Conservation (phyloP, 2,888 invertebrate species). For the Zonitis immaculata region DNA sequence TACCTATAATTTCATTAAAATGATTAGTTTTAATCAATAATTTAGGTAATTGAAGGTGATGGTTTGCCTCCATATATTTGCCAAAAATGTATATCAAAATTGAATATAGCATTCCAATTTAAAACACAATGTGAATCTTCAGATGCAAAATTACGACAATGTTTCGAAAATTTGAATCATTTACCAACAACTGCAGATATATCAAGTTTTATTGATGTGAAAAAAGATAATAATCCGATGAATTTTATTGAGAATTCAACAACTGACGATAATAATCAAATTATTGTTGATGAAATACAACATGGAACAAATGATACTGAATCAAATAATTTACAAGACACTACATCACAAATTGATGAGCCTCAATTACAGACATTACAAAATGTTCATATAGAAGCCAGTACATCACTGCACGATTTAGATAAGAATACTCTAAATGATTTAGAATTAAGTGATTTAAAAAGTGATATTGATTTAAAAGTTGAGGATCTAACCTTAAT, state of each 20-base stretch:
- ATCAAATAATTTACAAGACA: constrained; percentile 11
- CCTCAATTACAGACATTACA: constrained; percentile 28
- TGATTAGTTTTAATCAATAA: constrained; percentile 32
- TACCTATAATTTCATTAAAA: no score
- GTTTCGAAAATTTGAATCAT: constrained; percentile 39
- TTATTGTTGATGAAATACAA: constrained; percentile 14
- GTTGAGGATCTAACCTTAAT: constrained; percentile 32
- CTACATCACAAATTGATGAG: constrained; percentile 14
- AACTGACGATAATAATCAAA: constrained; percentile 10
- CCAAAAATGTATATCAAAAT: constrained; percentile 45
- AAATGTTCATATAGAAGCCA: constrained; percentile 31
- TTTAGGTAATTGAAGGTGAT: constrained; percentile 46
- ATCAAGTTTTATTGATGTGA: constrained; percentile 39
- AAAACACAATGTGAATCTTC: constrained; percentile 48
- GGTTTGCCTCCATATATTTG: constrained; percentile 47
- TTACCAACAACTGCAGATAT: constrained; percentile 38
- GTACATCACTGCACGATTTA: constrained; percentile 27
- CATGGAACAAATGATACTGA: constrained; percentile 9
- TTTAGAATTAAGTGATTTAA: constrained; percentile 36
- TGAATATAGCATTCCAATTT: constrained; percentile 47
- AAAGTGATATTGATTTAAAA: constrained; percentile 30
- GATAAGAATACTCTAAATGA: constrained; percentile 32
- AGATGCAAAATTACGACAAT: constrained; percentile 44
- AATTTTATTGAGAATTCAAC: neutral
- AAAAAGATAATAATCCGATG: constrained; percentile 29